A percentile compares a stretch with the other conserved stretches of the same genome.
Conservation (phyloP, 2,888 invertebrate species). For the Silvanus unidentatus region DNA sequence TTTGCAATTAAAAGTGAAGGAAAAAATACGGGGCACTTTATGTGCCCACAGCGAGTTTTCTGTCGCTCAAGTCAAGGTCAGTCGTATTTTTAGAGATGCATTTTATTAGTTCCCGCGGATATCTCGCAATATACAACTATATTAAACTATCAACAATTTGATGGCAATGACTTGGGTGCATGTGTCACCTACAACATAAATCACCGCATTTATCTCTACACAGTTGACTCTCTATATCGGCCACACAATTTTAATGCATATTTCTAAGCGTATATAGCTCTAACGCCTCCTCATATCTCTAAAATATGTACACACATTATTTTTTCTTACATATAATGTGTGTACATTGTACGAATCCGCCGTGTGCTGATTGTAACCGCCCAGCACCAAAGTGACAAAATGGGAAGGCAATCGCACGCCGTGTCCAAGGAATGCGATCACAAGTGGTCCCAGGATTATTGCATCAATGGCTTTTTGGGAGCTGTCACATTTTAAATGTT, state of each 20-base stretch:
- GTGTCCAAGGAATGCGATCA: no score
- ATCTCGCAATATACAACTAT: background rate
- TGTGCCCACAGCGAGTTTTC: no score
- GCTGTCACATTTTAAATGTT: constrained; percentile 23
- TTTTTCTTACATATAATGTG: no score
- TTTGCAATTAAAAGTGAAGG: background rate
- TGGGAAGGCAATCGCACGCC: no score
- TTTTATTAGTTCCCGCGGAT: background rate
- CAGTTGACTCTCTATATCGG: background rate
- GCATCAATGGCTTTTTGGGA: background rate
- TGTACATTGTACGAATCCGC: no score
- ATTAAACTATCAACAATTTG: constrained; percentile 11
- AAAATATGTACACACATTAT: no score
- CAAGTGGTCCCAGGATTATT: no score
- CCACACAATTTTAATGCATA: no score
- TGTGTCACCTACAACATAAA: constrained; percentile 8
- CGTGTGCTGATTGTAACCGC: no score
- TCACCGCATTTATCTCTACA: background rate
- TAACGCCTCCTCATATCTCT: no score
- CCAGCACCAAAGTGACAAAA: no score
- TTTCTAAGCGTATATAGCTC: background rate
- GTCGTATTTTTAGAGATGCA: constrained; percentile 2
- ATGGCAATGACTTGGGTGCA: constrained; percentile 15
- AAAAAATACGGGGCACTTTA: no score
- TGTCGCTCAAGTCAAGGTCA: constrained; percentile 1